Evolutionary conservation across 2,797 vertebrate genomes (phyloP).

Genomic region (Acridotheres tristis): DNA sequence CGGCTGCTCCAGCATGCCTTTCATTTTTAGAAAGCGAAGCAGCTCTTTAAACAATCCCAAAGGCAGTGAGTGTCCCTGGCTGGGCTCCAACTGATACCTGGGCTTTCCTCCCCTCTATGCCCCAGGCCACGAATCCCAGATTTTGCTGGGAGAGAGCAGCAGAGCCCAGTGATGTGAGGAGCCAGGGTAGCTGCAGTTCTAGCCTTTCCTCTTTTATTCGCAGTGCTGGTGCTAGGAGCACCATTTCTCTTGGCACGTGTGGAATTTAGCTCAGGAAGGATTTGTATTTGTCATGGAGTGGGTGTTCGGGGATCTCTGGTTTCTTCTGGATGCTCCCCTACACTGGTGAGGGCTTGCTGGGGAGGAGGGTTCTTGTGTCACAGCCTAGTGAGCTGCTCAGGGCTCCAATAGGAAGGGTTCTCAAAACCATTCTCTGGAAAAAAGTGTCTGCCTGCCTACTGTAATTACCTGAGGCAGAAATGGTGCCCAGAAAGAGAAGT

Average conservation of each 20-base stretch:
- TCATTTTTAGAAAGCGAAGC: conserved; percentile 10
- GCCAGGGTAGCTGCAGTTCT: not conserved
- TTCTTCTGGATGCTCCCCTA: not conserved
- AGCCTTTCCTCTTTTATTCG: not conserved
- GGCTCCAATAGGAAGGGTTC: not conserved
- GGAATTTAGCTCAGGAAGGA: conserved; percentile 1
- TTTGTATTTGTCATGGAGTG: not conserved
- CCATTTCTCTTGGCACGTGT: not conserved
- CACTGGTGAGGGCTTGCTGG: not conserved
- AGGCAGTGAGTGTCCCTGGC: conserved; percentile 32
- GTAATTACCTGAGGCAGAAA: not conserved
- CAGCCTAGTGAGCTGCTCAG: fast-evolving
- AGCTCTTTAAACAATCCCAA: conserved; percentile 20
- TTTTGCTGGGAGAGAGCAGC: not conserved
- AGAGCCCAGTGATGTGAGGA: not conserved
- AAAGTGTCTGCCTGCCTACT: not conserved
- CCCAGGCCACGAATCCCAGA: not conserved
- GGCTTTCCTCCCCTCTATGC: not conserved
- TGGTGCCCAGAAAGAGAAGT: not conserved
- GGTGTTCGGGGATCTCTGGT: not conserved
- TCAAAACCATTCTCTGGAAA: not conserved
- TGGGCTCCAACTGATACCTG: not conserved
- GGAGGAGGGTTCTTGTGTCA: not conserved
- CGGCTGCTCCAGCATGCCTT: not conserved
- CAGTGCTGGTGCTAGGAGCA: not conserved